Evolutionary conservation across 1,140 invertebrate species (phyloP), one percentile per base, ranked within the genome.

Genomic region (Nautilus pompilius): DNA sequence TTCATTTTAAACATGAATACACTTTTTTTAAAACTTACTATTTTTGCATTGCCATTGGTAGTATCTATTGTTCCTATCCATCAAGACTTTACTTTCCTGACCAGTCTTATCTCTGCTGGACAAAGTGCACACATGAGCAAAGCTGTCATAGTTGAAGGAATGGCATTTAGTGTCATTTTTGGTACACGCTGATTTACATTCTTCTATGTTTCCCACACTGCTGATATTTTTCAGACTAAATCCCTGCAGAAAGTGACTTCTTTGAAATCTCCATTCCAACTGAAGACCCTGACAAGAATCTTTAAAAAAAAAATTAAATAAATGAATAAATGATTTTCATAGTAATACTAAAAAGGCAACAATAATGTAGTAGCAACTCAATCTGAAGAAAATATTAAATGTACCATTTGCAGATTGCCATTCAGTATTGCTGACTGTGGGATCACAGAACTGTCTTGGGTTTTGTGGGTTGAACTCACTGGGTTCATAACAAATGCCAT

Each of bases 11-110:
- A n/a, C n/a, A n/a, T n/a, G n/a, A n/a, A n/a, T n/a, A n/a, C n/a
- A n/a, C n/a, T n/a, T n/a, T n/a, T n/a, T n/a, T n/a, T n/a, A 20
- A 22, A 22, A 66, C 69, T 66, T 60, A 75, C 73, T 66, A 59
- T 76, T 73, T 20, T 67, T 46, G 68, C 74, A 76, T 22, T 67
- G 62, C 74, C 74, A 76, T 63, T 72, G 65, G 49, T 55, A 55
- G 22, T 72, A 65, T 6, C 45, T 36, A 32, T n/a, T n/a, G n/a
- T n/a, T n/a, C n/a, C n/a, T n/a, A n/a, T n/a, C n/a, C n/a, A n/a
- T n/a, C n/a, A n/a, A n/a, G n/a, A n/a, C n/a, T n/a, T n/a, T n/a
- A n/a, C n/a, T n/a, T n/a, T n/a, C n/a, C n/a, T n/a, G n/a, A 60
- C 63, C 24, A 8, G 30, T 24, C 30, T 62, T 60, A 63, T 71